These are phyloP conservation scores for Dysidea cf. avara DNA, from an alignment of 37 sponge, comb jelly and placozoan genomes.

Conservation along the genomic window DNA sequence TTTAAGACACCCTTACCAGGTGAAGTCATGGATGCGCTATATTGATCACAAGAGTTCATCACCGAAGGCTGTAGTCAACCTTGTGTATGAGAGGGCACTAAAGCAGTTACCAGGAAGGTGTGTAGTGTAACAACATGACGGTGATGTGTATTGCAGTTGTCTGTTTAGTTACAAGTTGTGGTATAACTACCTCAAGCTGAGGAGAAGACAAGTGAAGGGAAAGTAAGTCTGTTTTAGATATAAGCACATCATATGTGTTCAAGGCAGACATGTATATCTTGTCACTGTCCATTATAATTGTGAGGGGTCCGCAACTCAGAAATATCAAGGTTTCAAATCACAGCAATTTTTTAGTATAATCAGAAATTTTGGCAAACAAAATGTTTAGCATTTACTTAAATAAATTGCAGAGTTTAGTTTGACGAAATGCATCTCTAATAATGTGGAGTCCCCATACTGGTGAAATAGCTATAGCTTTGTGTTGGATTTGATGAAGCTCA, in stretches of 20 bases:
- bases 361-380: too few species aligned
- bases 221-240: constrained; percentile 37
- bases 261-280: background rate
- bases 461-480: too few species aligned
- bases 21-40: constrained; percentile 95
- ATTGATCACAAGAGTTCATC: constrained; percentile 84
- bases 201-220: constrained; percentile 72
- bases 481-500: too few species aligned
- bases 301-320: too few species aligned
- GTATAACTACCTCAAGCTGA: constrained; percentile 92
- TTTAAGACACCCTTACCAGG: constrained; percentile 91
- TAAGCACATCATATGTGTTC: constrained; percentile 4
- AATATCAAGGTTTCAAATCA: constrained; percentile 1
- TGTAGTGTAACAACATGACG: background rate
- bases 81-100: constrained; percentile 91
- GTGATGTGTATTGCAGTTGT: too few species aligned
- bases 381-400: too few species aligned
- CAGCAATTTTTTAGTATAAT: too few species aligned
- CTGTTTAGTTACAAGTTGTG: constrained; percentile 99
- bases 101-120: constrained; percentile 97
- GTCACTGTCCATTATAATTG: too few species aligned
- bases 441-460: too few species aligned
- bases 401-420: too few species aligned
- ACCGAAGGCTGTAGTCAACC: constrained; percentile 72
- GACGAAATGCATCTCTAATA: too few species aligned